Evolutionary conservation across 2,888 invertebrate species (phyloP).

Genomic region (Himalopsyche japonica): DNA sequence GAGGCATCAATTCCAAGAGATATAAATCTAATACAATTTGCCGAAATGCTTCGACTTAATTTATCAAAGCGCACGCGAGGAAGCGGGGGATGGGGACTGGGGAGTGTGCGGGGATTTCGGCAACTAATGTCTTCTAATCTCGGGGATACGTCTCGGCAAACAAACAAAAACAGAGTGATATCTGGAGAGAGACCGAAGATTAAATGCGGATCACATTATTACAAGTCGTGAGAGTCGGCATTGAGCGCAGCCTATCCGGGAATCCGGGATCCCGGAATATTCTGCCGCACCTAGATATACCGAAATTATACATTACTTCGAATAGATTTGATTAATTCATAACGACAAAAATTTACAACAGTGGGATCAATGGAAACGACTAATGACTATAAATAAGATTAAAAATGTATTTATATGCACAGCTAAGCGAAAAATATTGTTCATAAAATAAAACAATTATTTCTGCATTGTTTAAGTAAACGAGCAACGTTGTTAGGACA

Average conservation of each 20-base stretch:
- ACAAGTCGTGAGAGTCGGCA: background rate
- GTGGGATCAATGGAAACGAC: no score
- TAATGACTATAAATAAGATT: no score
- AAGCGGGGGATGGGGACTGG: background rate
- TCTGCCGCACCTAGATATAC: background rate
- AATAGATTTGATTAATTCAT: no score
- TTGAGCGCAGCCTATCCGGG: background rate
- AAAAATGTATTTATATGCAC: no score
- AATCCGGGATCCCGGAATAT: background rate
- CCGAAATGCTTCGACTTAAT: conserved; percentile 19
- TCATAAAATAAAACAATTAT: no score
- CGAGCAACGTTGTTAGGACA: no score
- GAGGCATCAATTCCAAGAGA: conserved; percentile 30
- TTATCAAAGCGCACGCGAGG: conserved; percentile 11
- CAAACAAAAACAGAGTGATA: conserved; percentile 19
- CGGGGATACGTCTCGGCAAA: conserved; percentile 14
- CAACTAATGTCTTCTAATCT: conserved; percentile 21
- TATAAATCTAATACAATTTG: conserved; percentile 37
- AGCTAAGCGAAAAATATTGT: no score
- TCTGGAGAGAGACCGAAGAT: conserved; percentile 12
- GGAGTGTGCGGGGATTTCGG: background rate
- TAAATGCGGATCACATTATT: conserved; percentile 19
- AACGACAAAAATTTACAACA: no score
- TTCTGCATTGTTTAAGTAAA: no score
- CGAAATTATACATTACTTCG: background rate